These are phyloP conservation scores for Pogonognathellus flavescens DNA, from an alignment of 1,140 invertebrate species.

Conservation along the genomic window DNA sequence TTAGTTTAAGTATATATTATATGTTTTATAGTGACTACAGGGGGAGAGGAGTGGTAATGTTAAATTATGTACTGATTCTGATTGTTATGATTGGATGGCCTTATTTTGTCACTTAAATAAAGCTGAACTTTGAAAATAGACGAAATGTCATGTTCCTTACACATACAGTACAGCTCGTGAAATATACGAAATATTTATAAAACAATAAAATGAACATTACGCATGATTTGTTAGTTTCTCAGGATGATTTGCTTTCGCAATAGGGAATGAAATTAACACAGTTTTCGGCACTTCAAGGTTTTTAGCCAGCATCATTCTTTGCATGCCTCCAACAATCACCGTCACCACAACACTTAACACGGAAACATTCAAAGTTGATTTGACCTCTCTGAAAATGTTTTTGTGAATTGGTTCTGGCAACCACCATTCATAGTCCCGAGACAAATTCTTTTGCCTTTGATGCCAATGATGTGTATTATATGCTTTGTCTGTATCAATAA, in stretches of 20 bases:
- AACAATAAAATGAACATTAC: no score
- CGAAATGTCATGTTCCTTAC: no score
- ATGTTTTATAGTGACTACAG: no score
- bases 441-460: neutral
- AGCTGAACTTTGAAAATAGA: no score
- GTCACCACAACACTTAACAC: neutral
- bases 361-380: neutral
- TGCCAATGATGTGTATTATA: neutral
- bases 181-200: no score
- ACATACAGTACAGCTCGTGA: no score
- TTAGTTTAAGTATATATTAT: no score
- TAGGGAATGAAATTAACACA: neutral
- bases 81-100: no score
- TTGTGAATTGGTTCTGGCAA: neutral
- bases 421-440: neutral
- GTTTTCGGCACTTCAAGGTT: neutral
- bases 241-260: neutral
- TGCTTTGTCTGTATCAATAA: neutral
- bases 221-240: neutral
- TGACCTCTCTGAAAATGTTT: neutral
- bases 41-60: no score
- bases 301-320: neutral
- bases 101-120: no score
- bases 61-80: no score
- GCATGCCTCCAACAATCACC: neutral